Evolutionary conservation across 2,888 invertebrate species (phyloP).

Genomic region (Monochamus alternatus): DNA sequence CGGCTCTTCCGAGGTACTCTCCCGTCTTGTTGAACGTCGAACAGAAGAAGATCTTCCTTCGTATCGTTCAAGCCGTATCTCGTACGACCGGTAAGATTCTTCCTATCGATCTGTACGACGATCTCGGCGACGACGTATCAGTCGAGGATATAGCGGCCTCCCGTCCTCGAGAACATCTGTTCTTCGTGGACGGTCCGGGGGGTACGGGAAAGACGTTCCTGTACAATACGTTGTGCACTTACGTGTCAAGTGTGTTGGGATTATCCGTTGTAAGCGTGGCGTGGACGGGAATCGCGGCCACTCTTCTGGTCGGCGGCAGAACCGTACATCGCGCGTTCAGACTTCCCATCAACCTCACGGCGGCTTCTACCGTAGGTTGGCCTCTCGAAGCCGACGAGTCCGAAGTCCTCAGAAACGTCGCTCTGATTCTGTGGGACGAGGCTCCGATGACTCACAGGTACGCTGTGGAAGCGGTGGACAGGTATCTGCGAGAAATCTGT

Average conservation of each 20-base stretch:
- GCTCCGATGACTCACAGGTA: slow-evolving; percentile 42
- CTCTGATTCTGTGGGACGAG: slow-evolving; percentile 49
- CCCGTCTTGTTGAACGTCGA: not conserved
- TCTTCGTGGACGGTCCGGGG: slow-evolving; percentile 66
- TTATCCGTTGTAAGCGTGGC: slow-evolving; percentile 52
- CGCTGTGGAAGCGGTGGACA: slow-evolving; percentile 42
- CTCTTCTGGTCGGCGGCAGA: slow-evolving; percentile 61
- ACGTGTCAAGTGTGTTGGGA: slow-evolving; percentile 33
- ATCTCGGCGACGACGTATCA: not conserved
- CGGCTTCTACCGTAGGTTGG: slow-evolving; percentile 24
- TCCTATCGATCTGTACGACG: too few relatives aligned
- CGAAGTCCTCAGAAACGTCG: not conserved
- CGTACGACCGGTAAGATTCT: too few relatives aligned
- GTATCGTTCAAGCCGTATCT: too few relatives aligned
- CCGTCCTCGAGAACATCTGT: not conserved
- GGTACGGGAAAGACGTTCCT: slow-evolving; percentile 69
- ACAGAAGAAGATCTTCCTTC: not conserved
- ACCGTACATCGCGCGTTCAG: slow-evolving; percentile 65
- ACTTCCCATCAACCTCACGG: slow-evolving; percentile 51
- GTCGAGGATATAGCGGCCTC: not conserved
- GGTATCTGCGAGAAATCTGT: slow-evolving; percentile 25
- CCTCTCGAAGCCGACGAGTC: slow-evolving; percentile 11
- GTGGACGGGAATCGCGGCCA: slow-evolving; percentile 63
- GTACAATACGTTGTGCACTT: slow-evolving; percentile 55
- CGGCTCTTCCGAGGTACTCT: not conserved